A percentile compares a stretch with the other conserved stretches of the same genome.
These are phyloP conservation scores for Ceyx melanurus DNA, from an alignment of 2,113 vertebrate genomes.

Conservation along the genomic window DNA sequence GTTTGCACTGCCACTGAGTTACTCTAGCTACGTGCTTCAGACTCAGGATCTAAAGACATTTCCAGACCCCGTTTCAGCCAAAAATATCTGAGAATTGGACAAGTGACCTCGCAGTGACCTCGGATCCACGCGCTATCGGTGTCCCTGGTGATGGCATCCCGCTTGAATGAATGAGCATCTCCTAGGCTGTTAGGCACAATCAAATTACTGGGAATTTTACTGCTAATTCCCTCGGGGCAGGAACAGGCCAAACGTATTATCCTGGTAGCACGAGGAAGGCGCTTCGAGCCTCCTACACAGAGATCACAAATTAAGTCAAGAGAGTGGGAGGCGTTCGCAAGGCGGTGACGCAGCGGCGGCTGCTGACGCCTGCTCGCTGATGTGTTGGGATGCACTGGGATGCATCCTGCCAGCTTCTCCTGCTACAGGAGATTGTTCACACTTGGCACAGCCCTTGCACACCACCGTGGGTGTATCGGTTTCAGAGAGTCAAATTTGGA, in stretches of 20 bases:
- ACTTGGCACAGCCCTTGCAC: background rate
- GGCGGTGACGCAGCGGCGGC: background rate
- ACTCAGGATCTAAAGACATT: background rate
- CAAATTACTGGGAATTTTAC: background rate
- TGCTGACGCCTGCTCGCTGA: background rate
- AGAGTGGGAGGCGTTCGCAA: background rate
- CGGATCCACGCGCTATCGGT: fast-evolving
- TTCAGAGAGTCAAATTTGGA: background rate
- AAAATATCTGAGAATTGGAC: fast-evolving
- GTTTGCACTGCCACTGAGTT: background rate
- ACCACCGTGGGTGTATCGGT: fast-evolving
- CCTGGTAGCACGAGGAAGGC: background rate
- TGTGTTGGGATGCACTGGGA: background rate
- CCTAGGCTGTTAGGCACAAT: background rate
- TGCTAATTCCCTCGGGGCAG: background rate
- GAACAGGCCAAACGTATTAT: background rate
- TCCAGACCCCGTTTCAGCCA: background rate
- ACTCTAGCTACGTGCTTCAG: fast-evolving
- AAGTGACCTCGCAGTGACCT: background rate
- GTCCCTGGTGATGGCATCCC: background rate
- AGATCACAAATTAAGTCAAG: background rate
- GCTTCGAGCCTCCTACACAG: background rate
- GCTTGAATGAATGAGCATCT: background rate
- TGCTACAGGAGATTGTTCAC: background rate
- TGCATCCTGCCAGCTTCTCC: background rate